Evolutionary conservation across 1,140 invertebrate genomes (phyloP), one percentile per base, ranked within the genome.

Genomic region (Akabosia matsudoensis): DNA sequence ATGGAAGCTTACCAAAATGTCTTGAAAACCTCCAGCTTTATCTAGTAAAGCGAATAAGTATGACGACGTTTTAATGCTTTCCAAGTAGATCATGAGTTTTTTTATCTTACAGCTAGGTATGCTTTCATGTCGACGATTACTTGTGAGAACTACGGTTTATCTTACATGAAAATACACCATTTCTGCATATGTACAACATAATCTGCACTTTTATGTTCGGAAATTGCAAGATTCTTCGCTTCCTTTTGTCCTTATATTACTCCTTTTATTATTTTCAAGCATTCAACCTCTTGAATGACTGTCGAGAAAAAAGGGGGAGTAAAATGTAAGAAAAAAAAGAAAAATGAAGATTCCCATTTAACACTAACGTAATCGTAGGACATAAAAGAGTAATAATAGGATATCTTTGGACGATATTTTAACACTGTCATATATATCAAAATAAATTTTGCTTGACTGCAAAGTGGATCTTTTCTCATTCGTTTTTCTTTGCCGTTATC

Each of bases 371-470:
- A 67, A 67, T 67, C 61, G n/a, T 67, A 67, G 28, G 26, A 67
- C 61, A 67, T 67, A 67, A 67, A 67, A 67, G 61, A 28, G 61
- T 67, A 30, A 67, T 67, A 67, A 67, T 67, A 22, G 13, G 54
- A 61, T 61, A 30, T 28, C 61, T 67, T 67, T 67, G 61, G 28
- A 67, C 10, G 28, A 67, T 67, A 67, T 67, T 16, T 24, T 22
- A n/a, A 10, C 54, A 56, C 4, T 22, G 54, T 56, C n/a, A 56
- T 22, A 16, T 56, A 24, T 56, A 13, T 10, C 54, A 10, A 56
- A 10, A 56, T 22, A 56, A n/a, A 56, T 56, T 24, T 24, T 16
- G 4, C n/a, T 24, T 56, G 24, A 7, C 26, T 13, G 24, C 28
- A 67, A 7, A 31, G 61, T 14, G 30, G 28, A 7, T 10, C 30